A percentile compares a stretch with the other conserved stretches of the same genome.
Evolutionary conservation across 35 echinoderm and acorn worm genomes (phyloP).

Genomic region (Hemicentrotus pulcherrimus): DNA sequence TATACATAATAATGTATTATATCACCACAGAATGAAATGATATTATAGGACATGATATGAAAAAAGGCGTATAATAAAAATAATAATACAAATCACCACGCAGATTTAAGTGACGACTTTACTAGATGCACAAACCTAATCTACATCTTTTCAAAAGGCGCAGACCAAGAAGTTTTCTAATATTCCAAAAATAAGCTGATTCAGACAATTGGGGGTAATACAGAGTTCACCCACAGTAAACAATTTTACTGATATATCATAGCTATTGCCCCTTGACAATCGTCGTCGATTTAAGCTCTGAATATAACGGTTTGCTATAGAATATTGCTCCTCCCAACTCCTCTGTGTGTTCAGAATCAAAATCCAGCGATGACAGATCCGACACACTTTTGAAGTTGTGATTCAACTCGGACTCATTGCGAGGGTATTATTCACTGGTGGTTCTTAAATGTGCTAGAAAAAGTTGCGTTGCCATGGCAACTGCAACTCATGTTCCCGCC

Average conservation of each 20-base stretch:
- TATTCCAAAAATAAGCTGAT: neutral
- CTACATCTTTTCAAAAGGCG: too few species aligned
- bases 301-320: neutral
- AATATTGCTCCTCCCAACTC: neutral
- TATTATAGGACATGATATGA: neutral
- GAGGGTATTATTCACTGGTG: neutral
- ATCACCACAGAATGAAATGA: neutral
- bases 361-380: constrained; percentile 14
- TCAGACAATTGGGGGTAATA: neutral
- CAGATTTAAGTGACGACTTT: too few species aligned
- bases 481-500: constrained; percentile 25
- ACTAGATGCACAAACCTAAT: too few species aligned
- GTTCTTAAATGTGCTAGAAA: neutral
- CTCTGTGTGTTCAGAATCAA: neutral
- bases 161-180: too few species aligned
- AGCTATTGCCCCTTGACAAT: neutral
- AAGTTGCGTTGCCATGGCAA: constrained; percentile 31
- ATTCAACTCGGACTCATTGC: neutral
- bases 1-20: neutral
- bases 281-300: neutral
- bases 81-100: too few species aligned
- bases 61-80: too few species aligned
- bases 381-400: neutral
- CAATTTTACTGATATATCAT: neutral
- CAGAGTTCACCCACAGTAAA: neutral